Evolutionary conservation across 2,113 vertebrate species (phyloP).

Genomic region (Nibea albiflora): DNA sequence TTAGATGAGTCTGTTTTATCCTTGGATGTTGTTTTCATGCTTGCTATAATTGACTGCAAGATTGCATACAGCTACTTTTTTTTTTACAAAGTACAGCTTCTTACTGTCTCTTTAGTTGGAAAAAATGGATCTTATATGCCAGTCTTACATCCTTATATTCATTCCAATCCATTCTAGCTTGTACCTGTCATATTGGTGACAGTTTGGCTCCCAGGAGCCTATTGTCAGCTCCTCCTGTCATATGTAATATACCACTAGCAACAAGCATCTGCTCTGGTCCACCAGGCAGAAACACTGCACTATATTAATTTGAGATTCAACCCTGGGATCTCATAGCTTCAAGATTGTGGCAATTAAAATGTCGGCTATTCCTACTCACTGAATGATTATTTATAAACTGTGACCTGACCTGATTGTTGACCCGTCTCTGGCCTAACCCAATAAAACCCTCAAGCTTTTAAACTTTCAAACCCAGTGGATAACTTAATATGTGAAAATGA

Average conservation of each 20-base stretch:
- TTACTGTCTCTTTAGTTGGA: not conserved
- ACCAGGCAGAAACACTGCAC: slow-evolving; percentile 14
- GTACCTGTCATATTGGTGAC: slow-evolving; percentile 21
- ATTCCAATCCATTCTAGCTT: slow-evolving; percentile 7
- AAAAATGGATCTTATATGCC: not conserved
- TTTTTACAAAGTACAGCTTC: not conserved
- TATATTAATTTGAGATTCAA: slow-evolving; percentile 6
- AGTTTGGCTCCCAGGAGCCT: slow-evolving; percentile 19
- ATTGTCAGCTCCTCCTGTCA: slow-evolving; percentile 30
- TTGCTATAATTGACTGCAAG: not conserved
- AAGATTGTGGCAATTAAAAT: not conserved
- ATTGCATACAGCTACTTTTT: not conserved
- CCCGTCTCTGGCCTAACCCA: not conserved
- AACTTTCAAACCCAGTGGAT: not conserved
- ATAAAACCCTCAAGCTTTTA: slow-evolving; percentile 3
- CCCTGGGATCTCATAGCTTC: not conserved
- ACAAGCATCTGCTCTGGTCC: slow-evolving; percentile 7
- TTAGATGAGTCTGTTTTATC: not conserved
- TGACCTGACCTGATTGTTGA: not conserved
- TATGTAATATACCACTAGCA: not conserved
- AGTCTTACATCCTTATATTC: not conserved
- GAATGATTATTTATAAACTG: not conserved
- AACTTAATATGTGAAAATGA: not conserved
- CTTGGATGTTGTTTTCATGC: not conserved
- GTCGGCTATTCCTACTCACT: not conserved